These are phyloP conservation scores for Leptarthrus brevirostris DNA, from an alignment of 2,888 invertebrate genomes.

Conservation along the genomic window DNA sequence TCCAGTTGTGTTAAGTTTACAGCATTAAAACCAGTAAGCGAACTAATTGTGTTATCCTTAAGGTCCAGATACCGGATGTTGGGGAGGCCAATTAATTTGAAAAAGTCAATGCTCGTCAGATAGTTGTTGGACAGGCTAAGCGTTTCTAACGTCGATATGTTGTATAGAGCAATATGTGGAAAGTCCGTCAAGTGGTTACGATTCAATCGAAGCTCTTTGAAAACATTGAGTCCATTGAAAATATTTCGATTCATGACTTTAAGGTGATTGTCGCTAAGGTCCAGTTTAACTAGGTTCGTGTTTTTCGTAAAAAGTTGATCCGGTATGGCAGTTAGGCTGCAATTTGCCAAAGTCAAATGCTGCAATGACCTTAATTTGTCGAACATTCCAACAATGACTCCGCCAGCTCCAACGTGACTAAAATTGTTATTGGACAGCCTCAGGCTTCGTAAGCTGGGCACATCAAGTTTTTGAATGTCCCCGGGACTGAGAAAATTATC, in stretches of 20 bases:
- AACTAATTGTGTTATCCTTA: conserved; percentile 79
- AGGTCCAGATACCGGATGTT: conserved; percentile 81
- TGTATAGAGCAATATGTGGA: conserved; percentile 82
- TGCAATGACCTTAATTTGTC: conserved; percentile 83
- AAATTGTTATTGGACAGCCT: conserved; percentile 84
- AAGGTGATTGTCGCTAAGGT: conserved; percentile 78
- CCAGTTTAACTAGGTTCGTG: conserved; percentile 79
- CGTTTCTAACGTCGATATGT: conserved; percentile 79
- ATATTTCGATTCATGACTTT: conserved; percentile 76
- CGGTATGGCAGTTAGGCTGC: conserved; percentile 77
- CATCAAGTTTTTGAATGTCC: conserved; percentile 79
- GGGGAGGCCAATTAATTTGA: conserved; percentile 79
- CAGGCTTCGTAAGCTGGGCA: conserved; percentile 80
- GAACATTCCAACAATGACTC: conserved; percentile 73
- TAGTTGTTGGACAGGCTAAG: conserved; percentile 77
- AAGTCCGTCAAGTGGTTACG: conserved; percentile 80
- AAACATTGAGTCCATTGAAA: conserved; percentile 79
- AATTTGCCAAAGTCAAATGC: conserved; percentile 72
- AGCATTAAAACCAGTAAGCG: conserved; percentile 80
- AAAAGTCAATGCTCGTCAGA: conserved; percentile 78
- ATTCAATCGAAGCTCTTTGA: conserved; percentile 81
- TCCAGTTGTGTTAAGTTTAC: conserved; percentile 80
- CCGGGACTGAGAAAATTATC: conserved; percentile 77
- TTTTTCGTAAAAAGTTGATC: conserved; percentile 80
- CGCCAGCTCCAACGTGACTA: conserved; percentile 67